Percentiles rank a stretch among this genome's conserved stretches.
phyloP scores from a whole-genome alignment of 2,113 vertebrate species.

The Grammomys surdaster region DNA sequence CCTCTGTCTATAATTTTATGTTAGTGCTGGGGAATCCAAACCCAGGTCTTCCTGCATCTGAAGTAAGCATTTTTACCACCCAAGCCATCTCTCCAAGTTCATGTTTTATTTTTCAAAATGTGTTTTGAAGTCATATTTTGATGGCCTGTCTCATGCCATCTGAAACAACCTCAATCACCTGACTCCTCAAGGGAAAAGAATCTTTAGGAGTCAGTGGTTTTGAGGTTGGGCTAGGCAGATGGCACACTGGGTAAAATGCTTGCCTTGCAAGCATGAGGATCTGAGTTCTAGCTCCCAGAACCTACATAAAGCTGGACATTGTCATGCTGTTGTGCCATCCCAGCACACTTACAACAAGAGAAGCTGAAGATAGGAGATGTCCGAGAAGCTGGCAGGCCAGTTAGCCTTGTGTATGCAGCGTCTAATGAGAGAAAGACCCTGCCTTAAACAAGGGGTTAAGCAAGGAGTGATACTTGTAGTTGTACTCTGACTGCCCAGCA shows the following conservation, averaged over 20 bases:
- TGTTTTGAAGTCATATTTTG: conserved; percentile 7
- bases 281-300: not conserved
- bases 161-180: not conserved
- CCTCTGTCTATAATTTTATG: not conserved
- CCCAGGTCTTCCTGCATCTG: not conserved
- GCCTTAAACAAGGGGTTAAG: not conserved
- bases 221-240: not conserved
- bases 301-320: not conserved
- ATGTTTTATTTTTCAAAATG: not conserved
- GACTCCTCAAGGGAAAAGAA: not conserved
- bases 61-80: not conserved
- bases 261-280: not conserved
- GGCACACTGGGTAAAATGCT: not conserved
- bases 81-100: not conserved
- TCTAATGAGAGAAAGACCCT: not conserved
- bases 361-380: not conserved
- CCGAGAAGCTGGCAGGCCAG: too few relatives aligned
- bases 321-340: not conserved
- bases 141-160: not conserved
- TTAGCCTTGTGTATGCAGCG: not conserved
- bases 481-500: not conserved
- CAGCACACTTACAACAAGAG: not conserved
- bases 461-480: not conserved
- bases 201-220: not conserved
- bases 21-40: not conserved